phyloP scores from a whole-genome alignment of 2,888 invertebrate genomes.

The Lepidocyrtinus sp. region DNA sequence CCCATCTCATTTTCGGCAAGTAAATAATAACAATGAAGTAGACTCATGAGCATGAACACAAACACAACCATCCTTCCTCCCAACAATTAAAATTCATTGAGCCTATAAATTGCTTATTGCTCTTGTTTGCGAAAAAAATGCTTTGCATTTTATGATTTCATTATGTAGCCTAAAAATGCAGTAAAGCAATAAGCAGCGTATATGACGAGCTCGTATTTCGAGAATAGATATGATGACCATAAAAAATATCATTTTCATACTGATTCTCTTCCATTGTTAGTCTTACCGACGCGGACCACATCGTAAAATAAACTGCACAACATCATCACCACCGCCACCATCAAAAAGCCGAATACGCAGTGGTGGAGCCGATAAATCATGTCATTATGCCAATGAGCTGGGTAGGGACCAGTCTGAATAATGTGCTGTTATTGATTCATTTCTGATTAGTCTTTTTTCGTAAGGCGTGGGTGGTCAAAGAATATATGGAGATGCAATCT shows the following conservation, averaged over 20 bases:
- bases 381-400: conserved; percentile 59
- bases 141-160: too few species aligned
- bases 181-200: too few species aligned
- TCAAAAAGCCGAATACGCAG: neutral
- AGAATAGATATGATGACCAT: too few species aligned
- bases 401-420: conserved; percentile 45
- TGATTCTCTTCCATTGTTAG: neutral
- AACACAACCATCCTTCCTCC: neutral
- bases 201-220: neutral
- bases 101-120: neutral
- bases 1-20: neutral
- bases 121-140: neutral
- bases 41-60: neutral
- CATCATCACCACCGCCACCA: neutral
- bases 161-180: too few species aligned
- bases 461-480: conserved; percentile 48
- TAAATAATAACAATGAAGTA: neutral
- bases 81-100: neutral
- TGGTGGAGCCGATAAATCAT: conserved; percentile 54
- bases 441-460: conserved; percentile 36
- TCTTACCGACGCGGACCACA: too few species aligned
- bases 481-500: neutral
- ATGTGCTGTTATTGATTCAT: conserved; percentile 54
- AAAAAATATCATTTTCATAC: neutral
- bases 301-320: too few species aligned